Conservation (phyloP, 1,140 invertebrate genomes). For the Trichonephila clavipes region DNA sequence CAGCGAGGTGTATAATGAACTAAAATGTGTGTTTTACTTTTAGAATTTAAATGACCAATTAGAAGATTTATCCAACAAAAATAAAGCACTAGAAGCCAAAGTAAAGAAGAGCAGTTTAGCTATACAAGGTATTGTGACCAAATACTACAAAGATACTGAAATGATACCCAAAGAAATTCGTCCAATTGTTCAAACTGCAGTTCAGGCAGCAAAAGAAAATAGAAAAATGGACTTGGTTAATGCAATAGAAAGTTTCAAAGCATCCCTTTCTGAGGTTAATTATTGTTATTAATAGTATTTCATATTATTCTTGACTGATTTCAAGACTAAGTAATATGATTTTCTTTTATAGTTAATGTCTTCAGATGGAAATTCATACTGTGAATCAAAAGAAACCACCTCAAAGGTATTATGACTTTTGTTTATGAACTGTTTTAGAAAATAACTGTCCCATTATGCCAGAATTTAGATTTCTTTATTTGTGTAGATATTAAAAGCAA, state of each 20-base stretch:
- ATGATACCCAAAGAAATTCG: constrained; percentile 49
- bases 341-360: background rate
- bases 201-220: constrained; percentile 47
- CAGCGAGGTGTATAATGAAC: background rate
- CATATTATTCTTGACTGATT: background rate
- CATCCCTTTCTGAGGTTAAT: constrained; percentile 48
- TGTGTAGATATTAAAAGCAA: too few species aligned
- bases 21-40: background rate
- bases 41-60: constrained; percentile 21
- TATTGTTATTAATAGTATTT: background rate
- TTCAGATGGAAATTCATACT: background rate
- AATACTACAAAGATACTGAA: constrained; percentile 53
- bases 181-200: constrained; percentile 33
- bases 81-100: constrained; percentile 27
- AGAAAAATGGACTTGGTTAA: background rate
- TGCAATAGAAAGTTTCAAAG: constrained; percentile 49
- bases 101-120: constrained; percentile 42
- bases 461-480: too few species aligned
- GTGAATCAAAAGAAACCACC: background rate
- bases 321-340: background rate
- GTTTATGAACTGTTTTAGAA: too few species aligned
- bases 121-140: constrained; percentile 41
- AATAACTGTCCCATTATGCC: too few species aligned
- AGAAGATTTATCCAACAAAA: background rate
- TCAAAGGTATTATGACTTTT: background rate